These are phyloP conservation scores for Boloria selene DNA, from an alignment of 2,888 invertebrate genomes.

Conservation along the genomic window DNA sequence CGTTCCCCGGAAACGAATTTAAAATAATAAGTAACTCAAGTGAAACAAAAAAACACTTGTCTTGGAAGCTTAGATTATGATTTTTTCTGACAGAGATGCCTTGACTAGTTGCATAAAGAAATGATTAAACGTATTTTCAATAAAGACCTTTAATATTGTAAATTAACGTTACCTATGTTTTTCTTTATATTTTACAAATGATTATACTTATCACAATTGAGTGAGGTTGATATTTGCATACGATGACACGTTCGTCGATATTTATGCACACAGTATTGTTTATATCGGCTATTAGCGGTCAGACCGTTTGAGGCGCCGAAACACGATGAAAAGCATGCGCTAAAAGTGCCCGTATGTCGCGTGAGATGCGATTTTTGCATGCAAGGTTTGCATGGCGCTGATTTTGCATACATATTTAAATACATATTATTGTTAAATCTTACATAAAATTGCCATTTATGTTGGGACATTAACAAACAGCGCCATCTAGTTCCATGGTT, in stretches of 20 bases:
- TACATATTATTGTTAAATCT: not conserved
- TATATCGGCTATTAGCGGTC: conserved; percentile 45
- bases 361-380: conserved; percentile 50
- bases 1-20: too few species aligned
- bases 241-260: conserved; percentile 8
- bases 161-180: not conserved
- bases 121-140: not conserved
- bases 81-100: too few species aligned
- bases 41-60: too few species aligned
- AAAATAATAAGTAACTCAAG: too few species aligned
- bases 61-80: too few species aligned
- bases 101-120: too few species aligned
- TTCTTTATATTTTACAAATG: not conserved
- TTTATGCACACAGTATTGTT: conserved; percentile 32
- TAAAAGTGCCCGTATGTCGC: conserved; percentile 62
- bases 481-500: too few species aligned
- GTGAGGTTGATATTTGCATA: conserved; percentile 12
- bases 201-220: not conserved
- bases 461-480: too few species aligned
- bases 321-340: conserved; percentile 46
- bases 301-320: conserved; percentile 43
- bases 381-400: conserved; percentile 17
- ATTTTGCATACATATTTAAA: not conserved
- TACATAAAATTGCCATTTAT: too few species aligned
- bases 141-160: not conserved